Evolutionary conservation across 2,113 vertebrate genomes (phyloP).

Genomic region (Cathartes aura): DNA sequence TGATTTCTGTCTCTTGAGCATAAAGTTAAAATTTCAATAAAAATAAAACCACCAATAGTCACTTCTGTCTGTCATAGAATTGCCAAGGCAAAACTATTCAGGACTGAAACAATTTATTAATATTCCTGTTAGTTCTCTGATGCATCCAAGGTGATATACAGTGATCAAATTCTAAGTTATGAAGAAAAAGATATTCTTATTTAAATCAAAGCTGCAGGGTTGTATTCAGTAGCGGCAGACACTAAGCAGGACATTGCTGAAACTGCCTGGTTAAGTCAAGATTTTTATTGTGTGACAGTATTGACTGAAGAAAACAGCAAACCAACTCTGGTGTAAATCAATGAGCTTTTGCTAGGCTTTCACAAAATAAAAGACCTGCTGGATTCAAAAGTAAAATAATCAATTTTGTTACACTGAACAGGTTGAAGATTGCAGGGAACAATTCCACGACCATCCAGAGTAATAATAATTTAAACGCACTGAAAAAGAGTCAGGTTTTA

Average conservation of each 20-base stretch:
- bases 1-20: background rate
- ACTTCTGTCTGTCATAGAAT: background rate
- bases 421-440: background rate
- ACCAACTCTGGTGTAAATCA: slow-evolving; percentile 40
- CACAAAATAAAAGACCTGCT: slow-evolving; percentile 64
- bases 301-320: slow-evolving; percentile 61
- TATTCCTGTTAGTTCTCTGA: background rate
- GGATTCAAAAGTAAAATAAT: slow-evolving; percentile 64
- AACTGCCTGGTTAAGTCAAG: slow-evolving; percentile 18
- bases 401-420: slow-evolving; percentile 19
- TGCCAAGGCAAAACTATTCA: background rate
- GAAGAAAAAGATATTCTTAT: background rate
- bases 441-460: background rate
- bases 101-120: background rate
- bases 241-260: background rate
- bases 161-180: background rate
- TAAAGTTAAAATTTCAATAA: background rate
- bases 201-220: background rate
- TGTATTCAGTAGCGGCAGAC: background rate
- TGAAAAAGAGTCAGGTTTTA: background rate
- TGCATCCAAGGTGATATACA: background rate
- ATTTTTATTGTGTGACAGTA: slow-evolving; percentile 58
- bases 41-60: background rate
- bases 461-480: background rate
- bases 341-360: slow-evolving; percentile 57